These are phyloP conservation scores for Eublepharis macularius DNA, from an alignment of 2,113 vertebrate genomes.

Conservation along the genomic window DNA sequence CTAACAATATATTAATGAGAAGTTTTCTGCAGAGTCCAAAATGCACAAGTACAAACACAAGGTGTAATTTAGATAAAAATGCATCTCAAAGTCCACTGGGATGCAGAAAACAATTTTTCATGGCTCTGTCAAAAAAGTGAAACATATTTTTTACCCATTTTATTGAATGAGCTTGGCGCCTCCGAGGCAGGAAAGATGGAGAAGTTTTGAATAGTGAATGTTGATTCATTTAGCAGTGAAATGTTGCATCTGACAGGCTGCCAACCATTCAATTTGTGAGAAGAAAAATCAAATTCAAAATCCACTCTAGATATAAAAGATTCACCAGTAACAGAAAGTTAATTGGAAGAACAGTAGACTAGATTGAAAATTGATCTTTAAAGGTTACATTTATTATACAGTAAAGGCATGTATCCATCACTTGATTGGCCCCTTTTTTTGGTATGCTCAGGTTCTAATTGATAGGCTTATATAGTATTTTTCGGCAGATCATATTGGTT, in stretches of 20 bases:
- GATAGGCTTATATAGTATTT: background rate
- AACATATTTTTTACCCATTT: background rate
- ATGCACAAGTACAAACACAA: background rate
- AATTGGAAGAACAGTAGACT: background rate
- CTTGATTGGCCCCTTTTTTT: background rate
- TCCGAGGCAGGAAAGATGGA: background rate
- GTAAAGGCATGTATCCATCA: background rate
- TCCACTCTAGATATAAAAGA: background rate
- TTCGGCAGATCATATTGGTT: background rate
- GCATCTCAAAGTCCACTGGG: background rate
- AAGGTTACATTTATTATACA: background rate
- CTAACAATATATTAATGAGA: background rate
- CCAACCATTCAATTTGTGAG: background rate
- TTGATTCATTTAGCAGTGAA: background rate
- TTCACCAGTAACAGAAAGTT: background rate
- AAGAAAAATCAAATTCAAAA: background rate
- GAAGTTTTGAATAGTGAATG: fast-evolving
- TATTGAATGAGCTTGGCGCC: background rate
- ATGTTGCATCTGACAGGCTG: background rate
- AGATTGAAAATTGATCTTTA: background rate
- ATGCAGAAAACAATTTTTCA: background rate
- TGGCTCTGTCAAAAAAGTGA: background rate
- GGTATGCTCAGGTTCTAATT: background rate
- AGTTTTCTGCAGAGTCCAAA: background rate
- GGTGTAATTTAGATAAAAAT: background rate